phyloP scores from a whole-genome alignment of 2,888 invertebrate genomes.

The Tupiocoris notatus region DNA sequence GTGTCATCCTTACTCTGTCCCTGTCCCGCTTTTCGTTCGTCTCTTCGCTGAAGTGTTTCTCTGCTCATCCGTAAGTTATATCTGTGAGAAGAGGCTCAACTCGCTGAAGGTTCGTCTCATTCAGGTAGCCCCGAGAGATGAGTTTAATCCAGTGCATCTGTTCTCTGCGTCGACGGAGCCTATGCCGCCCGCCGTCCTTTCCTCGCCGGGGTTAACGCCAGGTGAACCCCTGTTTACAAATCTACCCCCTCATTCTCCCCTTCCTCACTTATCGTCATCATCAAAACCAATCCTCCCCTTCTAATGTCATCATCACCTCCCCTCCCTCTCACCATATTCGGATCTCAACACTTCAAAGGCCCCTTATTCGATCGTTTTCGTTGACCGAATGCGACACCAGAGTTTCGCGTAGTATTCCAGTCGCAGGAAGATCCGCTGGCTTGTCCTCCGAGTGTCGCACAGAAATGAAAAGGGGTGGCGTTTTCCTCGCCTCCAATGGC shows the following conservation, averaged over 20 bases:
- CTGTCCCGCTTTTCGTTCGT: not conserved
- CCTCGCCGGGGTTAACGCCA: conserved; percentile 7
- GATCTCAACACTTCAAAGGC: conserved; percentile 35
- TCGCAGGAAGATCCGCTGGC: no score
- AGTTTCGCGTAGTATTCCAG: no score
- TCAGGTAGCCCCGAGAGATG: conserved; percentile 35
- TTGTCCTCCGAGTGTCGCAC: no score
- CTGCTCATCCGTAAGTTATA: conserved; percentile 41
- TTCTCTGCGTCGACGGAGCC: not conserved
- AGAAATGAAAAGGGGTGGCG: no score
- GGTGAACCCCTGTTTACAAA: conserved; percentile 38
- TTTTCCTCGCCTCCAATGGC: not conserved
- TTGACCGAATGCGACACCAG: not conserved
- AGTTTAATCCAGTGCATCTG: conserved; percentile 40
- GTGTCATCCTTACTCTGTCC: no score
- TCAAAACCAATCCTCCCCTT: not conserved
- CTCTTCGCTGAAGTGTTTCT: conserved; percentile 29
- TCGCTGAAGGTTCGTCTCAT: not conserved
- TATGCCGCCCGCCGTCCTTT: not conserved
- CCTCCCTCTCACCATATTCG: not conserved
- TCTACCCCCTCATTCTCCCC: not conserved
- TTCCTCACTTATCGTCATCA: not conserved
- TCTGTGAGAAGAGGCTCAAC: conserved; percentile 38
- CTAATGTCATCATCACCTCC: not conserved
- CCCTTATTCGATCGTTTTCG: not conserved